phyloP scores from a whole-genome alignment of 2,888 invertebrate species.

The Alsophila aescularia region DNA sequence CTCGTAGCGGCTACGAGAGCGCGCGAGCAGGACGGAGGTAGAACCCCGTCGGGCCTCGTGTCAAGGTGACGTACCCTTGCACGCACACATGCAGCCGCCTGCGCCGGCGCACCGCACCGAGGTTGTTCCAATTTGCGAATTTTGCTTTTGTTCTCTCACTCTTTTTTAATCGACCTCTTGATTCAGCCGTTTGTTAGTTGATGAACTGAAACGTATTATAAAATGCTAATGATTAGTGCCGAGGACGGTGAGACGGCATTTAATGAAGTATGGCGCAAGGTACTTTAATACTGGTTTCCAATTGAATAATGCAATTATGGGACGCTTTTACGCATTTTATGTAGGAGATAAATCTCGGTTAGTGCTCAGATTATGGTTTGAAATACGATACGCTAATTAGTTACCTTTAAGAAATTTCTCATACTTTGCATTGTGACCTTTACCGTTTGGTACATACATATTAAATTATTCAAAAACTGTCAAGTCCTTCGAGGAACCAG shows the following conservation, averaged over 20 bases:
- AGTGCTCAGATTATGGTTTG: constrained; percentile 4
- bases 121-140: constrained; percentile 51
- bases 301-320: constrained; percentile 17
- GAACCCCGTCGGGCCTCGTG: constrained; percentile 76
- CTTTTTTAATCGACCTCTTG: constrained; percentile 34
- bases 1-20: constrained; percentile 55
- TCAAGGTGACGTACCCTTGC: constrained; percentile 79
- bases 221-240: constrained; percentile 23
- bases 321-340: constrained; percentile 21
- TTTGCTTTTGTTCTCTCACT: constrained; percentile 41
- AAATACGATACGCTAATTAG: constrained; percentile 2
- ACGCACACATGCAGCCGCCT: constrained; percentile 47
- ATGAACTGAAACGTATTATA: constrained; percentile 33
- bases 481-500: no score
- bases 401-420: no score
- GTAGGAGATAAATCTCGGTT: constrained; percentile 7
- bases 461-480: no score
- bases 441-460: no score
- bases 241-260: constrained; percentile 8
- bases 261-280: constrained; percentile 15
- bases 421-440: no score
- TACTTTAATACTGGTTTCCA: not conserved
- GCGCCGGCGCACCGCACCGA: constrained; percentile 47
- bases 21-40: constrained; percentile 57
- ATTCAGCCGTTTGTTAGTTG: constrained; percentile 38